Percentiles rank a stretch among this genome's conserved stretches.
Conservation (phyloP, 2,888 invertebrate genomes). For the Anodontia alba region DNA sequence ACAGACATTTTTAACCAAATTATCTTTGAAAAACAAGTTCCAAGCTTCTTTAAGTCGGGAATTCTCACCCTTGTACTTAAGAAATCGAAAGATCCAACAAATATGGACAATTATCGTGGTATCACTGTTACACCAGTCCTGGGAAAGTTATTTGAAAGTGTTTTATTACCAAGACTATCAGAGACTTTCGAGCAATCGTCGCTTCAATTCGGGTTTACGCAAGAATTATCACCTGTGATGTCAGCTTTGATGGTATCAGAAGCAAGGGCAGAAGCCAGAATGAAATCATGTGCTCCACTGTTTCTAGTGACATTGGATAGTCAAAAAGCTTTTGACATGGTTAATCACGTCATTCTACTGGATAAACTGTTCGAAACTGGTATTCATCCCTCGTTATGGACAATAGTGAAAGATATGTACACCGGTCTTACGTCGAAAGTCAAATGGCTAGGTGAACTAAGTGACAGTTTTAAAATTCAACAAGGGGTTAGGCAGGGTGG, state of each 20-base stretch:
- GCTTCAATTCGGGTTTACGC: background rate
- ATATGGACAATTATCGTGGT: too few species aligned
- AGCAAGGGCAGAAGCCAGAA: background rate
- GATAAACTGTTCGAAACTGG: background rate
- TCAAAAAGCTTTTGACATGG: background rate
- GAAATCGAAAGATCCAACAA: background rate
- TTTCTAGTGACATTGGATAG: background rate
- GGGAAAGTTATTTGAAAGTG: background rate
- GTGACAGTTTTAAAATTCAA: too few species aligned
- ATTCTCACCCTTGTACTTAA: too few species aligned
- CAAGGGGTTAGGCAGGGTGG: background rate
- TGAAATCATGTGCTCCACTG: background rate
- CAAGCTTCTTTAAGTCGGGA: too few species aligned
- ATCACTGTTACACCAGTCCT: background rate
- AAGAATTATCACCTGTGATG: too few species aligned
- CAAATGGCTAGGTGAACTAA: too few species aligned
- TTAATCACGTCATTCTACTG: background rate
- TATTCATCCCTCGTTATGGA: background rate
- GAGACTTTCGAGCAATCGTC: background rate
- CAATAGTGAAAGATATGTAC: constrained; percentile 1
- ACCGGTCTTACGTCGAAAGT: background rate
- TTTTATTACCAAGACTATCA: background rate
- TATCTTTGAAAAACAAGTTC: background rate
- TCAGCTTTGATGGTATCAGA: too few species aligned
- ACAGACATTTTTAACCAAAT: background rate